These are phyloP conservation scores for Anodontia alba DNA, from an alignment of 2,888 invertebrate species.

Conservation along the genomic window DNA sequence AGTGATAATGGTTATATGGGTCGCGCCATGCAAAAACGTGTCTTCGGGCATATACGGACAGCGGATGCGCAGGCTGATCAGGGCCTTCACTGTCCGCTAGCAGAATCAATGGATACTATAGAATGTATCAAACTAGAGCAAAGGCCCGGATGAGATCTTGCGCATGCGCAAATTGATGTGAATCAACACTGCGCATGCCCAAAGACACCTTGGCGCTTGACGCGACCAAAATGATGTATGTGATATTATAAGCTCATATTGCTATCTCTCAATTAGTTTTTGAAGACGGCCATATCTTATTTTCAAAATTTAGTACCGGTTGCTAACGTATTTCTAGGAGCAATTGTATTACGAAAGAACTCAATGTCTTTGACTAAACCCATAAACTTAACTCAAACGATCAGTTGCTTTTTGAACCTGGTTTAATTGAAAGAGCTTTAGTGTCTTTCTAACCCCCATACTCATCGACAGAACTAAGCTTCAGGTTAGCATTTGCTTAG, in stretches of 20 bases:
- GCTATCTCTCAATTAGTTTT: conserved; percentile 2
- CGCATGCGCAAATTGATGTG: too few species aligned
- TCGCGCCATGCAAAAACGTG: too few species aligned
- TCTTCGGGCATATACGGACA: too few species aligned
- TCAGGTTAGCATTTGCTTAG: too few species aligned
- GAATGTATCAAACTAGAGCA: too few species aligned
- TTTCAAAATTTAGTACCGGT: conserved; percentile 42
- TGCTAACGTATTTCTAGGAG: conserved; percentile 30
- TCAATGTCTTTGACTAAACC: conserved; percentile 39
- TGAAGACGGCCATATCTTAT: background rate
- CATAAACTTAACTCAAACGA: background rate
- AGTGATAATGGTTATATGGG: too few species aligned
- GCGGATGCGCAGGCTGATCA: too few species aligned
- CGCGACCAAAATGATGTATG: background rate
- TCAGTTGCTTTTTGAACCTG: background rate
- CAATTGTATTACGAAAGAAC: conserved; percentile 25
- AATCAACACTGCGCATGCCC: too few species aligned
- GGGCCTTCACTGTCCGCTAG: too few species aligned
- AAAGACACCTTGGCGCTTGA: too few species aligned
- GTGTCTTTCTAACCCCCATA: background rate
- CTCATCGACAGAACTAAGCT: background rate
- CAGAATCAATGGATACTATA: too few species aligned
- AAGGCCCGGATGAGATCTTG: too few species aligned
- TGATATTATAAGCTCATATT: background rate
- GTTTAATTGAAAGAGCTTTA: background rate